Evolutionary conservation across 92 coral and sea anemone genomes (phyloP).

Genomic region (Palythoa grandis): DNA sequence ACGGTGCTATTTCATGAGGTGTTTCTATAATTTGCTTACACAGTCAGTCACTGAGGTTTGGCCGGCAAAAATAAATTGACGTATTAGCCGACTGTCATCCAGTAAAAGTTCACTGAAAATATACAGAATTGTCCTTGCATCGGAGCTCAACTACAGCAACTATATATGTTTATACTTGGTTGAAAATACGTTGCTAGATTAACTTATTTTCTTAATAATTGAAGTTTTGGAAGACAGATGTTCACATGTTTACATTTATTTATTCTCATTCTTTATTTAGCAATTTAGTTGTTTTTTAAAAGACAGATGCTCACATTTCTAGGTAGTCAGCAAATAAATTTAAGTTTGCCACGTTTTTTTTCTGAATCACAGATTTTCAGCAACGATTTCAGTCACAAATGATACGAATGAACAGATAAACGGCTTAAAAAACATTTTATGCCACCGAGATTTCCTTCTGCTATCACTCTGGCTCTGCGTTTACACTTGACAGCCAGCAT

Average conservation of each 20-base stretch:
- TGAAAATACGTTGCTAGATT: neutral
- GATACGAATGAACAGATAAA: neutral
- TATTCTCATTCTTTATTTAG: neutral
- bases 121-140: constrained; percentile 2
- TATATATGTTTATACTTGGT: too few species aligned
- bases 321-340: neutral
- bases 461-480: neutral
- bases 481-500: neutral
- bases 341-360: neutral
- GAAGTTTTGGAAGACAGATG: neutral
- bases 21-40: neutral
- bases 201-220: neutral
- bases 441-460: neutral
- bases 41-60: neutral
- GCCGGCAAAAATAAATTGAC: neutral
- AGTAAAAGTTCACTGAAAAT: neutral
- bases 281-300: too few species aligned
- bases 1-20: neutral
- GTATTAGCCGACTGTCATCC: neutral
- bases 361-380: neutral
- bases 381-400: neutral
- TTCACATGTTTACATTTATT: neutral
- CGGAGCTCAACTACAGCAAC: constrained; percentile 12
- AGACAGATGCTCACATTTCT: too few species aligned
- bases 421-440: neutral